phyloP scores from a whole-genome alignment of 1,140 invertebrate species.

The Drosophila erecta region DNA sequence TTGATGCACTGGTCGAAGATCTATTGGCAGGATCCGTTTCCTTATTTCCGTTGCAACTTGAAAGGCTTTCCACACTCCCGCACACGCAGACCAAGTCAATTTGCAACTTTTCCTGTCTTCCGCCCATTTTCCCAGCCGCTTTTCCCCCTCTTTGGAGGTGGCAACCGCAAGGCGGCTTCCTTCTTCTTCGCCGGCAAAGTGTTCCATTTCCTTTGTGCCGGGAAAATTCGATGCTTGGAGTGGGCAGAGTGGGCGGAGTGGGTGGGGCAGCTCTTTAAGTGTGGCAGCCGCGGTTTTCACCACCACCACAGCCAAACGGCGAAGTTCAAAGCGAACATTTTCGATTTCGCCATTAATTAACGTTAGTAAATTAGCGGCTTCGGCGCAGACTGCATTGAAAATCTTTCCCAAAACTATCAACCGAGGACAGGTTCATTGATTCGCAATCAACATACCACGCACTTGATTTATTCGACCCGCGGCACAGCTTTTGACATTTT shows the following conservation, averaged over 20 bases:
- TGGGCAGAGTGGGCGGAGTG: not conserved
- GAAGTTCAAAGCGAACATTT: slow-evolving; percentile 77
- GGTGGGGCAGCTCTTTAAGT: slow-evolving; percentile 44
- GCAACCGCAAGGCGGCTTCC: slow-evolving; percentile 33
- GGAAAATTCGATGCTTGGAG: slow-evolving; percentile 1
- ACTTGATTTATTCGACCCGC: slow-evolving; percentile 40
- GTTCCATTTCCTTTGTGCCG: slow-evolving; percentile 73
- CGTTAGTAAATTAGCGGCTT: slow-evolving; percentile 73
- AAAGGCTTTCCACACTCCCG: slow-evolving; percentile 45
- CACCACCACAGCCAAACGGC: slow-evolving; percentile 32
- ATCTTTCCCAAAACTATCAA: not conserved
- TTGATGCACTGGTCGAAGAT: slow-evolving; percentile 5
- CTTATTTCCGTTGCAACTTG: slow-evolving; percentile 38
- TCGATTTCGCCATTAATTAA: slow-evolving; percentile 79
- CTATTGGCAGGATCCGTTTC: slow-evolving; percentile 30
- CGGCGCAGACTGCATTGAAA: slow-evolving; percentile 32
- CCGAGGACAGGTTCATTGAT: slow-evolving; percentile 42
- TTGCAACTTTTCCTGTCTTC: slow-evolving; percentile 59
- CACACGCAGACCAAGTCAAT: slow-evolving; percentile 50
- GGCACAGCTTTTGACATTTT: too few relatives aligned
- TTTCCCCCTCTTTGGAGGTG: slow-evolving; percentile 7
- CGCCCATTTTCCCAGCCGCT: slow-evolving; percentile 7
- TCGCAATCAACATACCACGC: slow-evolving; percentile 37
- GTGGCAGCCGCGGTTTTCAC: slow-evolving; percentile 56
- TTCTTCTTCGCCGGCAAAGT: slow-evolving; percentile 55